Base-by-base conservation (phyloP, 2,797 vertebrate species). In the Galaxias olidus region DNA sequence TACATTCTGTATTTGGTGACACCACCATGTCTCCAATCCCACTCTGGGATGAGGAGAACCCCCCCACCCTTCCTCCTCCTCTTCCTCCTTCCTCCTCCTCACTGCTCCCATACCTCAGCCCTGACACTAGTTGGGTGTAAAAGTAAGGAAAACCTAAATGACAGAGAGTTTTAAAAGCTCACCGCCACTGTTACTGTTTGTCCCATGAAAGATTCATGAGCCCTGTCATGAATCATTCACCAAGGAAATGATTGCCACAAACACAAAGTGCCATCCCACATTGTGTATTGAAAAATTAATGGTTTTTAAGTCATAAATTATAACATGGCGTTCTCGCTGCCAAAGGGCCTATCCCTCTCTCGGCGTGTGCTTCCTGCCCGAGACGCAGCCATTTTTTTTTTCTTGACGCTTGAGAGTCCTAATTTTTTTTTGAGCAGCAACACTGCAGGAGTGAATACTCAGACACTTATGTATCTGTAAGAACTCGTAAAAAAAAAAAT, bases 261-360 rank as follows among this genome's bases (percentile, higher is more conserved):
- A 92, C 86, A 87, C 84, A 80, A 88, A 86, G 85, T 81, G 82
- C 86, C 84, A 80, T 84, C 87, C 85, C 86, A 87, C 87, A 84
- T 85, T 81, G 84, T 69, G 82, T 47, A 40, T 80, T 92, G 84
- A 92, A 91, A 90, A 80, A 87, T 91, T 87, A 76, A 91, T 90
- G 88, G 75, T 89, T 86, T 86, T 86, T 81, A 88, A 87, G 82
- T 89, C 86, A 91, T 91, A 88, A 92, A 91, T 91, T 90, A 90
- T 90, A 87, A 86, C 86, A 77, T 42, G 73, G 67, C 52, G 68
- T 78, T 78, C 80, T 81, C 66, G 74, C 74, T 75, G 73, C 71
- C 59, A 58, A 68, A 13, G 71, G 69, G 59, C 48, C 57, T 48
- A 58, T 78, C 72, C 69, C 71, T 67, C 72, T 72, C 42, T 19